Evolutionary conservation across 2,113 vertebrate genomes (phyloP).

Genomic region (Dryoscopus gambensis): DNA sequence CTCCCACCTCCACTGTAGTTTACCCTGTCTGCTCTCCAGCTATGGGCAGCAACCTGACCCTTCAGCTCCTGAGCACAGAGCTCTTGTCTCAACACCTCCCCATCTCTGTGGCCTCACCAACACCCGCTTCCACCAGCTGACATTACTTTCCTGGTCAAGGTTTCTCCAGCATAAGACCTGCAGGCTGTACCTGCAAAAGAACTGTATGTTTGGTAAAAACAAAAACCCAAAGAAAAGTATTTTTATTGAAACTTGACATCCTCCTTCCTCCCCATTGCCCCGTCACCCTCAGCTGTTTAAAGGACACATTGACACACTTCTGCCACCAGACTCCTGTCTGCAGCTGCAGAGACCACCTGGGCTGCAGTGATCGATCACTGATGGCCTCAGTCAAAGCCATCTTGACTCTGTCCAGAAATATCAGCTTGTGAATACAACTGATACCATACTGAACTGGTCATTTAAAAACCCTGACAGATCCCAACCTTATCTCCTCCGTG

Average conservation of each 20-base stretch:
- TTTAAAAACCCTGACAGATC: constrained; percentile 17
- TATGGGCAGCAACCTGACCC: neutral
- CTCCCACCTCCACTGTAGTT: neutral
- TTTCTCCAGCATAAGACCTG: neutral
- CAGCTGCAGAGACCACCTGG: neutral
- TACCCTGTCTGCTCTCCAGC: neutral
- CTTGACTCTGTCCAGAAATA: neutral
- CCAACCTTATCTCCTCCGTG: neutral
- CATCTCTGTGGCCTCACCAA: neutral
- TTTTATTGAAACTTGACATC: neutral
- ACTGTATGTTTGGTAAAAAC: neutral
- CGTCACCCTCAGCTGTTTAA: neutral
- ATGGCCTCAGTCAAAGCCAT: neutral
- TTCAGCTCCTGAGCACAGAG: neutral
- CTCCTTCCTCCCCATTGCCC: neutral
- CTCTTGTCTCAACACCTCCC: neutral
- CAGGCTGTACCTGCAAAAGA: neutral
- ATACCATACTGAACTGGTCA: neutral
- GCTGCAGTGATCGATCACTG: neutral
- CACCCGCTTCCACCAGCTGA: neutral
- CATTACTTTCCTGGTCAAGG: neutral
- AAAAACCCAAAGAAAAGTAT: neutral
- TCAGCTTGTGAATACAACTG: neutral
- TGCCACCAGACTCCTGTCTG: neutral
- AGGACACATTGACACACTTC: neutral